phyloP scores from a whole-genome alignment of 2,113 vertebrate species.

The Serilophus lunatus region DNA sequence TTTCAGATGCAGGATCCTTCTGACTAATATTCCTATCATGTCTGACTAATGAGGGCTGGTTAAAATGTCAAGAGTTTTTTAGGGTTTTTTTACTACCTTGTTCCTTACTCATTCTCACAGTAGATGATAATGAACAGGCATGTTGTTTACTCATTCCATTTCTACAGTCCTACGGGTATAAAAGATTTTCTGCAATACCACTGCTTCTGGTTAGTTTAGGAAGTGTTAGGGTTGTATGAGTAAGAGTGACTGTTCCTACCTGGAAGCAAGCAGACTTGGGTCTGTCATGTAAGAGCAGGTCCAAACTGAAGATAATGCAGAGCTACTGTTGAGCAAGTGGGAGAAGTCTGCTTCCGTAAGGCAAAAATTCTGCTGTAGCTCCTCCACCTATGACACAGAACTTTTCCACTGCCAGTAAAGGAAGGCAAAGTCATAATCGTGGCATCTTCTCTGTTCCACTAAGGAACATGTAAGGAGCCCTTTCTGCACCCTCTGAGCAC shows the following conservation, averaged over 20 bases:
- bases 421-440: neutral
- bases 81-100: neutral
- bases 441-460: neutral
- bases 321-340: neutral
- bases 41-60: neutral
- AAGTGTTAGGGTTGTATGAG: neutral
- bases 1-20: neutral
- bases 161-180: neutral
- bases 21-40: neutral
- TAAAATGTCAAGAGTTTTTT: slow-evolving; percentile 9
- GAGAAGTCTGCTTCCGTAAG: neutral
- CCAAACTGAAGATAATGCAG: neutral
- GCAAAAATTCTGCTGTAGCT: neutral
- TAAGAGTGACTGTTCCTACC: neutral
- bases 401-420: neutral
- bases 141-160: neutral
- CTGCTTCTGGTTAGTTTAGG: neutral
- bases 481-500: neutral
- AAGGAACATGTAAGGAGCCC: neutral
- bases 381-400: neutral
- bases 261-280: neutral
- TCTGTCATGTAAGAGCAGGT: neutral
- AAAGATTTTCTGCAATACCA: neutral
- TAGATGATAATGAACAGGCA: neutral
- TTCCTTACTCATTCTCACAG: neutral